A percentile compares a stretch with the other conserved stretches of the same genome.
Evolutionary conservation across 2,113 vertebrate genomes (phyloP).

Genomic region (Cynocephalus volans): DNA sequence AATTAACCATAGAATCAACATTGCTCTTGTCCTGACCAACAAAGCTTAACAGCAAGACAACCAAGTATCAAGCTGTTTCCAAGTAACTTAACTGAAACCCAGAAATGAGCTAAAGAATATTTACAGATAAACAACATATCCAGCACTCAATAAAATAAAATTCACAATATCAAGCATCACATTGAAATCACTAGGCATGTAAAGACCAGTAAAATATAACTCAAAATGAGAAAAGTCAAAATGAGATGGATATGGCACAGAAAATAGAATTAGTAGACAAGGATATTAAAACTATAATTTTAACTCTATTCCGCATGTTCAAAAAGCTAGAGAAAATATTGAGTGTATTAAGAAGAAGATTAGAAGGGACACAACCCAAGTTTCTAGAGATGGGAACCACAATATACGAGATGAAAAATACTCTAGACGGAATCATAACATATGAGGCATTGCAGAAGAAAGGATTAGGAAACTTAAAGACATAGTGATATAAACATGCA

Average conservation of each 20-base stretch:
- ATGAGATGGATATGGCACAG: not conserved
- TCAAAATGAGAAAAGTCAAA: not conserved
- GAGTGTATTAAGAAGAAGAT: not conserved
- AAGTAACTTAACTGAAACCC: not conserved
- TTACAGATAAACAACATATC: not conserved
- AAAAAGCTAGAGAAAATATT: not conserved
- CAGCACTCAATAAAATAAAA: not conserved
- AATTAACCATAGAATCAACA: slow-evolving; percentile 20
- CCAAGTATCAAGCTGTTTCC: not conserved
- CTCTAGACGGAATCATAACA: not conserved
- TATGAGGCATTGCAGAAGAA: not conserved
- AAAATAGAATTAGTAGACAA: not conserved
- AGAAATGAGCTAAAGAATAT: not conserved
- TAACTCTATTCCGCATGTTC: not conserved
- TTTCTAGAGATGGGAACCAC: not conserved
- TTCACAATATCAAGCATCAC: not conserved
- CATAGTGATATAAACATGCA: not conserved
- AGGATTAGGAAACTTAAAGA: not conserved
- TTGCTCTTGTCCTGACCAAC: not conserved
- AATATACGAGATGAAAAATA: not conserved
- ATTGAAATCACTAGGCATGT: not conserved
- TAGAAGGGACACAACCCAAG: not conserved
- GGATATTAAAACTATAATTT: not conserved
- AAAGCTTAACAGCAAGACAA: not conserved
- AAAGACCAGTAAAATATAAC: not conserved